Evolutionary conservation across 1,140 invertebrate species (phyloP).

Genomic region (Tenebrio molitor): DNA sequence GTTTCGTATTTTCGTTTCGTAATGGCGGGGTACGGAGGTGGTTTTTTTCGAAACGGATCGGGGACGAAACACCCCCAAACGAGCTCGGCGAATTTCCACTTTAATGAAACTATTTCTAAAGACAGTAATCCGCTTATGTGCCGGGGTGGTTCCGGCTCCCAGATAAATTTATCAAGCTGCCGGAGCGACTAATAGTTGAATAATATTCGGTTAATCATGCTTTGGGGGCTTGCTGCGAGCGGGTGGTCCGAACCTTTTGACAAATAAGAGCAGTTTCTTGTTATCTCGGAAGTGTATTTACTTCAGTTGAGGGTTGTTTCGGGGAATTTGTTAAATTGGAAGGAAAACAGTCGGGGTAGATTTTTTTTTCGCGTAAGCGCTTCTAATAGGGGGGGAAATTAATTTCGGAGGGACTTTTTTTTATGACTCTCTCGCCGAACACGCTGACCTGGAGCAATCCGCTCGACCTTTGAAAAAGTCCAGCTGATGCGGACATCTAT

Average conservation of each 20-base stretch:
- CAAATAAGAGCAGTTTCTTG: neutral
- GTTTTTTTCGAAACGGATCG: neutral
- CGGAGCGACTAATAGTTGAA: slow-evolving; percentile 9
- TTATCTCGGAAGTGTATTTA: too few species aligned
- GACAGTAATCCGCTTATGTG: slow-evolving; percentile 30
- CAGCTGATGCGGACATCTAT: too few species aligned
- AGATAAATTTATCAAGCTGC: slow-evolving; percentile 18
- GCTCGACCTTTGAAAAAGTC: too few species aligned
- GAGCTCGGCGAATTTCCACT: slow-evolving; percentile 30
- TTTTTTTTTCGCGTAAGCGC: slow-evolving; percentile 13
- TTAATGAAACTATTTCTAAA: slow-evolving; percentile 30
- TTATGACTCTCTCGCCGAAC: neutral
- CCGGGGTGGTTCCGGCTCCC: slow-evolving; percentile 6
- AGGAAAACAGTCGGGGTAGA: slow-evolving; percentile 3
- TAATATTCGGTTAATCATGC: neutral
- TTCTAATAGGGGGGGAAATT: slow-evolving; percentile 12
- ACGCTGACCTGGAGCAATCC: neutral
- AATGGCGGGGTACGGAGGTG: too few species aligned
- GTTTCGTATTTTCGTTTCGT: too few species aligned
- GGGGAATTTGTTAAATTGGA: slow-evolving; percentile 14
- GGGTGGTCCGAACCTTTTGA: neutral
- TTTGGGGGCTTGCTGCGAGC: neutral
- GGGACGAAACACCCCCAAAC: too few species aligned
- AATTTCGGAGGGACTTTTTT: slow-evolving; percentile 8
- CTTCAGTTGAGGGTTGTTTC: neutral